These are phyloP conservation scores for Orius insidiosus DNA, from an alignment of 1,140 invertebrate genomes.

Conservation along the genomic window DNA sequence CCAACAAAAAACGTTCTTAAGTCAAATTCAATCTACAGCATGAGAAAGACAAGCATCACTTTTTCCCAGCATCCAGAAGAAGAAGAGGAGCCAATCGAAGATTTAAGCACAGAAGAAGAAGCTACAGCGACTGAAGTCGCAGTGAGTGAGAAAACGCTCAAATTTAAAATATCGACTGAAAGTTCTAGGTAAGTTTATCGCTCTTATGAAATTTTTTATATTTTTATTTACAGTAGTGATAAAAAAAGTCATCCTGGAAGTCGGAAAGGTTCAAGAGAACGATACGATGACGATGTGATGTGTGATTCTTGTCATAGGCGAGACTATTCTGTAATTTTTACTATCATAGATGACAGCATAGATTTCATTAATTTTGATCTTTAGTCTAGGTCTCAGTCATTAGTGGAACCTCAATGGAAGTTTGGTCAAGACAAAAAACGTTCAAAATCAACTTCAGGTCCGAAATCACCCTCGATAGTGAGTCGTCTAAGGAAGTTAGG, in stretches of 20 bases:
- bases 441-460: not conserved
- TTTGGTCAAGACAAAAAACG: slow-evolving; percentile 2
- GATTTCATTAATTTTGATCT: too few relatives aligned
- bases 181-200: slow-evolving; percentile 22
- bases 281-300: slow-evolving; percentile 20
- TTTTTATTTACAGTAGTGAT: slow-evolving; percentile 23
- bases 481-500: not conserved
- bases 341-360: too few relatives aligned
- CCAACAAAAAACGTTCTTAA: slow-evolving; percentile 26
- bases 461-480: slow-evolving; percentile 1
- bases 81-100: slow-evolving; percentile 36
- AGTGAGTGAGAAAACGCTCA: slow-evolving; percentile 54
- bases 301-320: slow-evolving; percentile 9
- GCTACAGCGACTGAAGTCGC: slow-evolving; percentile 58
- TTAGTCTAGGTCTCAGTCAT: slow-evolving; percentile 2
- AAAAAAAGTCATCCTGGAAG: slow-evolving; percentile 41
- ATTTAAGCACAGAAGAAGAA: slow-evolving; percentile 40
- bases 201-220: not conserved
- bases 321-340: not conserved
- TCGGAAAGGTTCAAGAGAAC: slow-evolving; percentile 38
- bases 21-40: slow-evolving; percentile 33
- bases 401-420: slow-evolving; percentile 5
- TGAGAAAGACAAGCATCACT: slow-evolving; percentile 25
- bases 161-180: slow-evolving; percentile 56
- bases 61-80: slow-evolving; percentile 19